Percentiles rank a stretch among this genome's conserved stretches.
Conservation (phyloP, 2,888 invertebrate genomes). For the Allygus modestus region DNA sequence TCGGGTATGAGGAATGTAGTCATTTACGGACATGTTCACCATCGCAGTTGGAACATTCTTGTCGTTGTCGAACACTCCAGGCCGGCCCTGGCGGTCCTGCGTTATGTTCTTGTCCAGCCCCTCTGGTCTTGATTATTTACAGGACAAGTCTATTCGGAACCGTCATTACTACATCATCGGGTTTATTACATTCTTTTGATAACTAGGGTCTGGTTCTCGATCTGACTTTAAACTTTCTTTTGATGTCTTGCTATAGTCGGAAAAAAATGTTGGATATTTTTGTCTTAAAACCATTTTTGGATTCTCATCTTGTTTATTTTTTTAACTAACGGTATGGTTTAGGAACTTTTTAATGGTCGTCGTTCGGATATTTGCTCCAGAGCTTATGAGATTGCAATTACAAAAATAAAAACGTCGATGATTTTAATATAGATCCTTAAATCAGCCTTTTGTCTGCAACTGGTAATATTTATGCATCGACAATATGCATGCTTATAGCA, state of each 20-base stretch:
- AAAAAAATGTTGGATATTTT: not conserved
- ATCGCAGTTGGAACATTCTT: slow-evolving; percentile 12
- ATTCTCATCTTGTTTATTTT: not conserved
- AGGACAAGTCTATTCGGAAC: slow-evolving; percentile 30
- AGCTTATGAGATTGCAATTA: too few relatives aligned
- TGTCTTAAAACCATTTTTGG: not conserved
- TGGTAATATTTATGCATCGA: too few relatives aligned
- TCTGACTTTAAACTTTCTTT: not conserved
- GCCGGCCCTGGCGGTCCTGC: not conserved
- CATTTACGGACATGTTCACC: not conserved
- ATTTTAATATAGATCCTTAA: too few relatives aligned
- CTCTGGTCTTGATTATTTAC: slow-evolving; percentile 3
- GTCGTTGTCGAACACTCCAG: not conserved
- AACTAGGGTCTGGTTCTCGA: slow-evolving; percentile 2
- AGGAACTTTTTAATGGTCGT: too few relatives aligned
- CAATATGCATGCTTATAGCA: too few relatives aligned
- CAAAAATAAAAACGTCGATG: too few relatives aligned
- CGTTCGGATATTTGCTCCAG: too few relatives aligned
- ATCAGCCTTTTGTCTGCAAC: too few relatives aligned
- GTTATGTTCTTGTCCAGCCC: slow-evolving; percentile 13
- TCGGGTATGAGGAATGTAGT: slow-evolving; percentile 7
- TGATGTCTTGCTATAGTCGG: slow-evolving; percentile 3
- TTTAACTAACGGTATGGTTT: too few relatives aligned
- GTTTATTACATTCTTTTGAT: slow-evolving; percentile 37
- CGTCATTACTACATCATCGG: not conserved